phyloP scores from a whole-genome alignment of 2,113 vertebrate species.

The Scopus umbretta region DNA sequence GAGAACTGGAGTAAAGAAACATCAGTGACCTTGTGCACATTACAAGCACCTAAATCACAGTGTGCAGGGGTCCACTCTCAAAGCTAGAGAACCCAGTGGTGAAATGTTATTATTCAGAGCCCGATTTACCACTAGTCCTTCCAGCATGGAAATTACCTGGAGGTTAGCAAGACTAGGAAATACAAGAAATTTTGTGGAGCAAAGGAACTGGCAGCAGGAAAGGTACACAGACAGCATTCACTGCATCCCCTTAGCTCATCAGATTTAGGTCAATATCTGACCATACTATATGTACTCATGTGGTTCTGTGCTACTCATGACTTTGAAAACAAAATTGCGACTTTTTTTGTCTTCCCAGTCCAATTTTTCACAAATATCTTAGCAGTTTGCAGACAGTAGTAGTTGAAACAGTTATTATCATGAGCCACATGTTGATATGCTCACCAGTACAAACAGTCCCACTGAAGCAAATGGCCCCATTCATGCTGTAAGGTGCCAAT shows the following conservation, averaged over 20 bases:
- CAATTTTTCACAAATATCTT: background rate
- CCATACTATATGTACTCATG: rapidly evolving
- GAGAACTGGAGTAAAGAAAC: background rate
- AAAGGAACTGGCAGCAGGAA: background rate
- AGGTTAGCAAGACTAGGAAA: background rate
- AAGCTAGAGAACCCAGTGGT: background rate
- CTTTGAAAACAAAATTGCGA: background rate
- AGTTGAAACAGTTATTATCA: background rate
- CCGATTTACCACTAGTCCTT: background rate
- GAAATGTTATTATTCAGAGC: background rate
- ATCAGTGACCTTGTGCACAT: background rate
- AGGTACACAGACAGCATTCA: background rate
- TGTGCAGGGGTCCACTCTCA: background rate
- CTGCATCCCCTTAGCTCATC: background rate
- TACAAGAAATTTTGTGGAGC: background rate
- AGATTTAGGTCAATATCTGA: background rate
- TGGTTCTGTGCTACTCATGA: background rate
- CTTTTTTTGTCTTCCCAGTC: background rate
- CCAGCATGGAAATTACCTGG: background rate
- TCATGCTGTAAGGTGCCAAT: background rate
- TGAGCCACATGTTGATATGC: background rate
- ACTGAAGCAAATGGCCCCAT: background rate
- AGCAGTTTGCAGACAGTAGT: background rate
- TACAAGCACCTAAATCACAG: background rate
- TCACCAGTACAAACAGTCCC: background rate